Base-by-base conservation (phyloP, 2,113 vertebrate genomes). In the Corydoras sp. region DNA sequence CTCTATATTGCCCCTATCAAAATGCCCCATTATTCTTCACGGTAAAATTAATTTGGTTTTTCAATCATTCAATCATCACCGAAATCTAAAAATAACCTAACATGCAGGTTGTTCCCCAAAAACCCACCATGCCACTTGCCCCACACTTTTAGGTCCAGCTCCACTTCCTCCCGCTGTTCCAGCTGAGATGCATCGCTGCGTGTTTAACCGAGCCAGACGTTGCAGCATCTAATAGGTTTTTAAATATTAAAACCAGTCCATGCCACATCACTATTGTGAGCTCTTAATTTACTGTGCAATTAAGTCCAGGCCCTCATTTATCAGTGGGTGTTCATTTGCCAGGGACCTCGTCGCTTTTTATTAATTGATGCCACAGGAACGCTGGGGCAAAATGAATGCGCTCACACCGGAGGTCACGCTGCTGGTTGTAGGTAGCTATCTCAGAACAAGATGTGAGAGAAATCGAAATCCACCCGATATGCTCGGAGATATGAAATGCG, bases 261-360 rank as follows among this genome's bases (percentile, higher is more conserved):
- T 89, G 89, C 92, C 92, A 43, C 35, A 90, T 93, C 92, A 93
- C 86, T 85, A 91, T 89, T 88, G 89, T 93, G 92, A 97, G 94
- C 89, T 95, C 93, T 96, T 97, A 95, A 97, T 98, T 97, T 95
- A 95, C 94, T 89, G 90, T 95, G 94, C 94, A 96, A 97, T 96
- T 96, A 97, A 95, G 91, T 92, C 88, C 88, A 79, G 91, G 91
- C 91, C 88, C 92, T 97, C 93, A 96, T 98, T 96, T 92, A 97
- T 97, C 95, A 97, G 91, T 88, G 91, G 86, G 88, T 91, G 93
- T 92, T 92, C 92, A 77, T 94, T 93, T 91, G 89, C 91, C 87
- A 91, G 88, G 90, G 93, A 93, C 82, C 84, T 89, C 88, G 92
- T 97, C 94, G 96, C 91, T 91, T 96, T 94, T 95, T 97, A 98